Base-by-base conservation (phyloP, 2,797 vertebrate genomes). In the Enteromius afrohamiltoni region DNA sequence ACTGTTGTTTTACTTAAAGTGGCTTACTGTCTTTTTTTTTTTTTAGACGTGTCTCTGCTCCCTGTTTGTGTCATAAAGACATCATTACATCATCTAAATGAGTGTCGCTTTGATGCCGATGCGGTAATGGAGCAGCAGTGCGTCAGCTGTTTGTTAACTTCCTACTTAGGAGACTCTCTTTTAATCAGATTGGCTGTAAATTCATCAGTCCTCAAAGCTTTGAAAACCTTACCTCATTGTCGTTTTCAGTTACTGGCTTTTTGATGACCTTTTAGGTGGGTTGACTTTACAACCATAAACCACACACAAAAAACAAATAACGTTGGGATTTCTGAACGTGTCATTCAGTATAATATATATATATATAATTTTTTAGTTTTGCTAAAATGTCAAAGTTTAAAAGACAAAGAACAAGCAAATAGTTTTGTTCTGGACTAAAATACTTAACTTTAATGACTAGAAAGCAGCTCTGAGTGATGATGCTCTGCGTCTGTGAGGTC, bases 181-280 rank as follows among this genome's bases (percentile, higher is more conserved):
- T 67, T 89, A 92, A 91, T 88, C 88, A 90, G 90, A 91, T 93
- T 93, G 92, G 42, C 84, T 80, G 68, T 81, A 80, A 91, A 29
- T 82, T 55, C 0, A 34, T 81, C 40, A 62, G 68, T 73, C 51
- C 64, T 42, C 16, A 74, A 64, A 62, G 11, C 69, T 81, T 73
- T 37, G 16, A 73, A 29, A n/a, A 13, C 55, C 21, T 74, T 14
- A 64, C 69, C 45, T 82, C 45, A 26, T 55, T 79, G 34, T 26
- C 9, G 1, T 40, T 51, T 42, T 74, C 26, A 47, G 26, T 51
- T 37, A 14, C 45, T 51, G 31, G 19, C 6, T 37, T 5, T 69
- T 60, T 45, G 31, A 3, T 31, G 19, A n/a, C 19, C 6, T 37
- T 5, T 79, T 60, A 31, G 45, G 9, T 21, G 19, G 60, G 37